These are phyloP conservation scores for Xanthia togata DNA, from an alignment of 2,888 invertebrate species.

Conservation along the genomic window DNA sequence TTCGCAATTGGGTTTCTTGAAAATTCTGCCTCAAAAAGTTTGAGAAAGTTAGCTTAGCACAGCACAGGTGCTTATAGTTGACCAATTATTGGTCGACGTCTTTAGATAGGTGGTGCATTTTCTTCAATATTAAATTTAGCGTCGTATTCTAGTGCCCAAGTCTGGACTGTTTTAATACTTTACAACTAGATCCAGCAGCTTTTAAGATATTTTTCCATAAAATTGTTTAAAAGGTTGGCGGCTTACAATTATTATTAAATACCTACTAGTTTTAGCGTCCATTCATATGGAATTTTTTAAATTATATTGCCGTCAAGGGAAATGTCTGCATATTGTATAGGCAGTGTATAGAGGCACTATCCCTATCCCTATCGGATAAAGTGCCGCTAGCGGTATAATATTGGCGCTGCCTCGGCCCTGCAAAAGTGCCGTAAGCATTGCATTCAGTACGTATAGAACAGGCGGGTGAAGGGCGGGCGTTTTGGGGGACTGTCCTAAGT, in stretches of 20 bases:
- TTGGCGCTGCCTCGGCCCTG: no score
- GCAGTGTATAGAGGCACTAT: no score
- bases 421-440: no score
- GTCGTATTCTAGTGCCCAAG: neutral
- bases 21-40: neutral
- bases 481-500: neutral
- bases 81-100: neutral
- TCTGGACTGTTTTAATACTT: neutral
- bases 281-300: neutral
- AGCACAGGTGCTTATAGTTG: neutral
- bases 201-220: neutral
- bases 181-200: neutral
- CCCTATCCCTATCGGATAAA: no score
- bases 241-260: neutral
- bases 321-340: neutral
- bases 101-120: neutral
- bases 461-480: neutral
- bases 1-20: neutral
- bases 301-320: neutral
- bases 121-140: neutral
- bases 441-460: neutral
- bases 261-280: neutral
- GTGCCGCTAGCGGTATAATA: no score
- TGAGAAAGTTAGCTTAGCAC: neutral
- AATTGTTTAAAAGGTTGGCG: neutral